Conservation (phyloP, 1,140 invertebrate genomes). For the Drosophila pectinifera region DNA sequence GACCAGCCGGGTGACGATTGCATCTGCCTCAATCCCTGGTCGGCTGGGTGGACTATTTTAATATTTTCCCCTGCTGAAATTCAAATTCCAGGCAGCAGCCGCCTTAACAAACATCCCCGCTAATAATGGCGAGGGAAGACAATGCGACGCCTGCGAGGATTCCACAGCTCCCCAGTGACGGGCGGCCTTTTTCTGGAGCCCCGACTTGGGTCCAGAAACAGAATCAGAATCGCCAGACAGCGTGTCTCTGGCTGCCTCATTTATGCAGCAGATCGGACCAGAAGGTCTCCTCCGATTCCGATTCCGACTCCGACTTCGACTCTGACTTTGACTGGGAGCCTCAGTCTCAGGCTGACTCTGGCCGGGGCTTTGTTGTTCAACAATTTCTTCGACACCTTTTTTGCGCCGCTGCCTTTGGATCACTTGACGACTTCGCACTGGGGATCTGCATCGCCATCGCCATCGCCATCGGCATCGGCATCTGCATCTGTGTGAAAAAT, state of each 20-base stretch:
- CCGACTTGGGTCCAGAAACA: constrained; percentile 24
- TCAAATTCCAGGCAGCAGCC: constrained; percentile 70
- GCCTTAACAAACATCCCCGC: constrained; percentile 74
- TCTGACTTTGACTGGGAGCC: constrained; percentile 40
- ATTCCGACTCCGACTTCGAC: neutral
- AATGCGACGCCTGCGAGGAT: constrained; percentile 68
- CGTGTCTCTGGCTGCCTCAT: constrained; percentile 77
- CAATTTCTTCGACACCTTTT: constrained; percentile 83
- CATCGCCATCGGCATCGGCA: constrained; percentile 28
- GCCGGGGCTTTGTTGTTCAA: constrained; percentile 63
- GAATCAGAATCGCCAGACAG: constrained; percentile 66
- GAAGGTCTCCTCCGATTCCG: constrained; percentile 1
- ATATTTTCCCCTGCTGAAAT: constrained; percentile 56
- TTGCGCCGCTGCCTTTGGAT: constrained; percentile 42
- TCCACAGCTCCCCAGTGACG: constrained; percentile 52
- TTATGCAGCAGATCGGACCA: constrained; percentile 63
- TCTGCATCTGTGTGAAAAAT: constrained; percentile 79
- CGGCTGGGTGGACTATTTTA: constrained; percentile 67
- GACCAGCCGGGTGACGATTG: constrained; percentile 20
- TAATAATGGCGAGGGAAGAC: constrained; percentile 75
- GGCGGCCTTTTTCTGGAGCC: constrained; percentile 37
- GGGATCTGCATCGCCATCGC: constrained; percentile 40
- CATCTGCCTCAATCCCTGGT: constrained; percentile 18
- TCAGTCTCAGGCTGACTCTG: constrained; percentile 20
- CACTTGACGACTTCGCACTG: constrained; percentile 47